Conservation (phyloP, 2,888 invertebrate genomes). For the Galerucella pusilla region DNA sequence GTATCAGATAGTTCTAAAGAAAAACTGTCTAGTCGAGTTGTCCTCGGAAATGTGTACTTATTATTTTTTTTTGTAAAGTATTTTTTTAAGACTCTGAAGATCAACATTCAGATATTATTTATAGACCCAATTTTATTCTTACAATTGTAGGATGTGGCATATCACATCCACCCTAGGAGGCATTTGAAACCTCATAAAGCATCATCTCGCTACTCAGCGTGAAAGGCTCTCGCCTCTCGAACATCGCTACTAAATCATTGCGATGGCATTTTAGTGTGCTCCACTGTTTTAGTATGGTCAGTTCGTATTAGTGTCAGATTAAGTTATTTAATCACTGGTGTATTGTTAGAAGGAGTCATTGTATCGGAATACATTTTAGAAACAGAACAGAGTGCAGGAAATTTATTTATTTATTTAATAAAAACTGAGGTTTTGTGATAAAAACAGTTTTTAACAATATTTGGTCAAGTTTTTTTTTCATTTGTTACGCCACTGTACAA, state of each 20-base stretch:
- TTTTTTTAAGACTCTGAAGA: not conserved
- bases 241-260: slow-evolving; percentile 37
- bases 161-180: slow-evolving; percentile 36
- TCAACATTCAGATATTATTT: slow-evolving; percentile 21
- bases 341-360: not conserved
- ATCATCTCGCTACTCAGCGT: slow-evolving; percentile 45
- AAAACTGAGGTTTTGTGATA: not conserved
- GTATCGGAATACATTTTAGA: not conserved
- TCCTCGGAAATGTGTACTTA: too few species aligned
- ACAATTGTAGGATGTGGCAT: slow-evolving; percentile 33
- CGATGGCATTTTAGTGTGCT: slow-evolving; percentile 40
- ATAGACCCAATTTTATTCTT: slow-evolving; percentile 34
- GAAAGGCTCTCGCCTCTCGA: slow-evolving; percentile 41
- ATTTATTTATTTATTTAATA: not conserved
- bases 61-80: too few species aligned
- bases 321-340: slow-evolving; percentile 20
- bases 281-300: slow-evolving; percentile 38
- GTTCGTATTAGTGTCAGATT: slow-evolving; percentile 37
- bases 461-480: too few species aligned
- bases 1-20: too few species aligned
- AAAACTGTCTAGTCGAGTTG: too few species aligned
- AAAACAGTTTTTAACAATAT: not conserved
- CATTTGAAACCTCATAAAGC: slow-evolving; percentile 45
- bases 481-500: too few species aligned
- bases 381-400: not conserved